phyloP scores from a whole-genome alignment of 2,888 invertebrate species.

The Adelphocoris suturalis region DNA sequence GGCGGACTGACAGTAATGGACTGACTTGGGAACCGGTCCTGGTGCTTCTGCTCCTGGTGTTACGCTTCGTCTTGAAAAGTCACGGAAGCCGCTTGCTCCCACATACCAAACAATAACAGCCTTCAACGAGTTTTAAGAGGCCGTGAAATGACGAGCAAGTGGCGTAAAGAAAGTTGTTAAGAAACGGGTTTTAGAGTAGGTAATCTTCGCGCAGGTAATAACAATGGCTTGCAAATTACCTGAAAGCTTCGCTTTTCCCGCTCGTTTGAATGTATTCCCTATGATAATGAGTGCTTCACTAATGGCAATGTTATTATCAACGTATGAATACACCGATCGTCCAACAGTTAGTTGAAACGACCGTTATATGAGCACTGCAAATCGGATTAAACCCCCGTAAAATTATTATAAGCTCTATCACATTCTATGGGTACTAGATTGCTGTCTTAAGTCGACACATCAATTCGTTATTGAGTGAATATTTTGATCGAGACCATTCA shows the following conservation, averaged over 20 bases:
- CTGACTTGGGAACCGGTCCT: constrained; percentile 58
- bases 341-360: too few species aligned
- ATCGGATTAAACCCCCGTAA: too few species aligned
- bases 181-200: constrained; percentile 3
- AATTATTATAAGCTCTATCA: too few species aligned
- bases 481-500: too few species aligned
- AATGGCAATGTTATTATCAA: too few species aligned
- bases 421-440: too few species aligned
- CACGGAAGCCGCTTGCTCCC: constrained; percentile 33
- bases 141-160: constrained; percentile 23
- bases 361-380: too few species aligned
- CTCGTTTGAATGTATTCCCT: background rate
- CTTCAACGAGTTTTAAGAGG: background rate
- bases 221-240: background rate
- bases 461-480: too few species aligned
- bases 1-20: constrained; percentile 62
- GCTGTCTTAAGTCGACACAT: too few species aligned
- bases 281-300: too few species aligned
- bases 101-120: constrained; percentile 27
- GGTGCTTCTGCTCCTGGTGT: constrained; percentile 42
- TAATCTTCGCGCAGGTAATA: constrained; percentile 3
- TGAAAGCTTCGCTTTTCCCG: background rate
- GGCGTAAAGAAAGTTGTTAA: background rate
- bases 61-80: constrained; percentile 53
- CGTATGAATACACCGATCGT: too few species aligned